Conservation (phyloP, 1,140 invertebrate genomes). For the Eubasilissa regina region DNA sequence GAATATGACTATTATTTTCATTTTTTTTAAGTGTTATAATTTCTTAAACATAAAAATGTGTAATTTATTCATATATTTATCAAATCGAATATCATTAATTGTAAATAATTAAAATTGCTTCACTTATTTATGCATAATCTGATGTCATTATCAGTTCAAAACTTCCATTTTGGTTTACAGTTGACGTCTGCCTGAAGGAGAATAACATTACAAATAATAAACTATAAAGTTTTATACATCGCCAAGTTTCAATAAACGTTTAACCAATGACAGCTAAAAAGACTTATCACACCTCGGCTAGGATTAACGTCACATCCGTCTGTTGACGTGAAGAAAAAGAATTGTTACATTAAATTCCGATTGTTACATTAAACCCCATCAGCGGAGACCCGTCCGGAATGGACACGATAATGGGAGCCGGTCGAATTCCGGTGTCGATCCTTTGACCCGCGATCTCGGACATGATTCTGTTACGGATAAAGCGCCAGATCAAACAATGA, state of each 20-base stretch:
- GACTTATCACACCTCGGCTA: slow-evolving; percentile 27
- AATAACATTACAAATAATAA: too few relatives aligned
- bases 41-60: too few relatives aligned
- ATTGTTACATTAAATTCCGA: neutral
- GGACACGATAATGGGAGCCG: slow-evolving; percentile 34
- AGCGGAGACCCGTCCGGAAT: slow-evolving; percentile 26
- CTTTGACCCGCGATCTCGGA: slow-evolving; percentile 36
- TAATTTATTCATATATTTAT: too few relatives aligned
- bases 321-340: slow-evolving; percentile 45
- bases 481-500: slow-evolving; percentile 2
- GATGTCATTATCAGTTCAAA: too few relatives aligned
- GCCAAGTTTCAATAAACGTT: slow-evolving; percentile 23
- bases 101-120: too few relatives aligned
- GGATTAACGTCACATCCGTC: slow-evolving; percentile 43
- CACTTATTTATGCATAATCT: too few relatives aligned
- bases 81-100: too few relatives aligned
- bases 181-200: too few relatives aligned
- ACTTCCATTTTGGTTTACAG: too few relatives aligned
- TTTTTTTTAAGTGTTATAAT: too few relatives aligned
- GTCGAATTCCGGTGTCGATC: slow-evolving; percentile 37
- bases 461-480: slow-evolving; percentile 15
- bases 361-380: slow-evolving; percentile 35
- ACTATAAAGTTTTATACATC: slow-evolving; percentile 15
- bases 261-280: slow-evolving; percentile 41
- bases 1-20: too few relatives aligned